Conservation (phyloP, 1,140 invertebrate species). For the Manduca sexta region DNA sequence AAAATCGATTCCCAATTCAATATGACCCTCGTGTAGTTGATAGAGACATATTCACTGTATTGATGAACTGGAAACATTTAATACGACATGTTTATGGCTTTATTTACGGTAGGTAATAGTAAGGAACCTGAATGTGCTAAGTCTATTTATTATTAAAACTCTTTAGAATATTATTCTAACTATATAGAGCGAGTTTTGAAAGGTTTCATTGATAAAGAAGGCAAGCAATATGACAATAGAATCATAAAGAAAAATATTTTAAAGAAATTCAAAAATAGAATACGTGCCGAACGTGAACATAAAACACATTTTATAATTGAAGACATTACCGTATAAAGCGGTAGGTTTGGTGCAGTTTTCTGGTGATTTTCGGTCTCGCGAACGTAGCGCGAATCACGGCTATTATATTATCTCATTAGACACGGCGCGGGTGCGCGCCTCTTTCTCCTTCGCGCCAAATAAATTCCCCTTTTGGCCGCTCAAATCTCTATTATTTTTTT, state of each 20-base stretch:
- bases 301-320: no score
- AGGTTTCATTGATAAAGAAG: no score
- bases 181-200: no score
- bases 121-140: no score
- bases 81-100: no score
- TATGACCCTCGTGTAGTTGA: constrained; percentile 55
- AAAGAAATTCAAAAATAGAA: no score
- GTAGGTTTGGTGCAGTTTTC: constrained; percentile 58
- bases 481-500: constrained; percentile 3
- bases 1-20: constrained; percentile 67
- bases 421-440: constrained; percentile 47
- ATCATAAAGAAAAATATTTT: no score
- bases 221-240: no score
- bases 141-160: no score
- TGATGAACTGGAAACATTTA: not conserved
- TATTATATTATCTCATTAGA: constrained; percentile 72
- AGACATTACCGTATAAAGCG: constrained; percentile 31
- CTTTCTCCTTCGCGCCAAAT: constrained; percentile 62
- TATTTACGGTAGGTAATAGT: no score
- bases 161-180: no score
- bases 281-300: no score
- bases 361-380: constrained; percentile 63
- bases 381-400: constrained; percentile 61
- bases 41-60: constrained; percentile 30
- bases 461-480: constrained; percentile 60